Conservation (phyloP, 2,888 invertebrate genomes). For the Pseudococcus viburni region DNA sequence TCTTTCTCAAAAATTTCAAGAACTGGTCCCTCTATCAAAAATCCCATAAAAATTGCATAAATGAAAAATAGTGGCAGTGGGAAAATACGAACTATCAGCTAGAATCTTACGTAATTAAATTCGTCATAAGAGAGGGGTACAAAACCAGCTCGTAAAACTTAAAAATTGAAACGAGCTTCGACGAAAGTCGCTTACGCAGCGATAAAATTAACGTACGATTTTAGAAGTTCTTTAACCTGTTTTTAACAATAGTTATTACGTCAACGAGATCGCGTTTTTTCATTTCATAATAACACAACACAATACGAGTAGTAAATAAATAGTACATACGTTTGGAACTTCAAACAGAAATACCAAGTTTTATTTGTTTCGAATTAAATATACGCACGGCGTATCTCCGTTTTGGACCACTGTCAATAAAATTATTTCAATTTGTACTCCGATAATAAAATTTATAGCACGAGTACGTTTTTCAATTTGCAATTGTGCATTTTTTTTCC, state of each 20-base stretch:
- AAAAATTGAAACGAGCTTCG: background rate
- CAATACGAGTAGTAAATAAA: slow-evolving; percentile 5
- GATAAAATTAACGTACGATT: background rate
- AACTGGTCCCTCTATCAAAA: too few relatives aligned
- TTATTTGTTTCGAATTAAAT: background rate
- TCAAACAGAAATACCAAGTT: background rate
- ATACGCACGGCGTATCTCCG: slow-evolving; percentile 5
- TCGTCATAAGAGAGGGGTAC: too few relatives aligned
- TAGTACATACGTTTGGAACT: background rate
- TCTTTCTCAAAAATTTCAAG: too few relatives aligned
- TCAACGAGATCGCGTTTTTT: slow-evolving; percentile 28
- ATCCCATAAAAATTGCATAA: too few relatives aligned
- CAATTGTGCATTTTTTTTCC: too few relatives aligned
- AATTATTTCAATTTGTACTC: background rate
- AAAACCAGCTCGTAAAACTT: background rate
- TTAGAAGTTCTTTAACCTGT: slow-evolving; percentile 17
- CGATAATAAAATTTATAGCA: background rate
- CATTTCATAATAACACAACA: background rate
- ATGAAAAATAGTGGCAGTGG: too few relatives aligned
- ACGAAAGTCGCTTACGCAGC: background rate
- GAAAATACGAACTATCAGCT: too few relatives aligned
- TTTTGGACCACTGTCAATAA: slow-evolving; percentile 20
- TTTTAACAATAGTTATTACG: slow-evolving; percentile 43
- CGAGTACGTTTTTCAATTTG: too few relatives aligned
- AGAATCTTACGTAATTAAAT: too few relatives aligned